Evolutionary conservation across 2,113 vertebrate species (phyloP).

Genomic region (Malurus alboscapulatus): DNA sequence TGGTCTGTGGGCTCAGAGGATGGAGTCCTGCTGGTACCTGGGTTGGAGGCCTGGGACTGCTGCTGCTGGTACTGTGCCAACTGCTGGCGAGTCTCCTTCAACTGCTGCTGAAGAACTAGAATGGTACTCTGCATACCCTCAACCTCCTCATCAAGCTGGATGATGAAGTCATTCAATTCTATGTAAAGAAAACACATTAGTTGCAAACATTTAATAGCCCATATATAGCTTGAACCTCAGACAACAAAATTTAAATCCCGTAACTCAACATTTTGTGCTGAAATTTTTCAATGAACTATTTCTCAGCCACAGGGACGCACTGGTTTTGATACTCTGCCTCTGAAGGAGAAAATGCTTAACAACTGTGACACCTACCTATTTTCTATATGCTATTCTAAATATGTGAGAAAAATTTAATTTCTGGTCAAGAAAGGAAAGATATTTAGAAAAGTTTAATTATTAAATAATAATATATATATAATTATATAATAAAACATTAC

Average conservation of each 20-base stretch:
- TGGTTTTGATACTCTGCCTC: constrained; percentile 15
- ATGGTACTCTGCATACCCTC: constrained; percentile 99
- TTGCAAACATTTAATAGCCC: constrained; percentile 63
- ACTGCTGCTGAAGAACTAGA: constrained; percentile 94
- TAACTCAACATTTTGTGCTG: neutral
- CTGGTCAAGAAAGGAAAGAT: neutral
- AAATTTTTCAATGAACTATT: neutral
- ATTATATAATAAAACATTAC: too few species aligned
- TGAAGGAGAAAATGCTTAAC: constrained; percentile 23
- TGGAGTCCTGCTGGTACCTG: constrained; percentile 88
- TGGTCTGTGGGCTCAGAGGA: constrained; percentile 79
- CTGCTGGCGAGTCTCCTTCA: constrained; percentile 92
- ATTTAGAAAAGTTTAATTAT: neutral
- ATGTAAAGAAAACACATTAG: constrained; percentile 65
- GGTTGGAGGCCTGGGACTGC: constrained; percentile 73
- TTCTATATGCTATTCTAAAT: neutral
- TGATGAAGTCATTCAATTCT: constrained; percentile 99
- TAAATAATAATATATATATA: too few species aligned
- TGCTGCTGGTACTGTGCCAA: constrained; percentile 85
- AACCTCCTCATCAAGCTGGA: constrained; percentile 98
- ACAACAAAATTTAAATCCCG: neutral
- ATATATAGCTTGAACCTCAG: neutral
- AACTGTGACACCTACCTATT: neutral
- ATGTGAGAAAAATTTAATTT: neutral
- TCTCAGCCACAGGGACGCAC: neutral